Base-by-base conservation (phyloP, 1,140 invertebrate species). In the Drosophila sturtevanti region DNA sequence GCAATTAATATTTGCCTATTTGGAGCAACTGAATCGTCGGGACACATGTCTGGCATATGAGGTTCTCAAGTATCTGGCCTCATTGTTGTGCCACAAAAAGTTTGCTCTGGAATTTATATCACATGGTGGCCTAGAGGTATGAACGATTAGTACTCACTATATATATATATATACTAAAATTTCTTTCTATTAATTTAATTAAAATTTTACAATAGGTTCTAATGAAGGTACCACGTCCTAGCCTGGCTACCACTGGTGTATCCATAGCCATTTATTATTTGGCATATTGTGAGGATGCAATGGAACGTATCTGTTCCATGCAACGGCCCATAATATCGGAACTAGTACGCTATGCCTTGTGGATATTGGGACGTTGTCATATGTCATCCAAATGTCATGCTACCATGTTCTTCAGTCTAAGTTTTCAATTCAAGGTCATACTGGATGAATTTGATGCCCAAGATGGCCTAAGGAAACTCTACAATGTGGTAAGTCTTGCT, bases 251-350 rank as follows among this genome's bases (percentile, higher is more conserved):
- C 0, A 98, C 98, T 1, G 98, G 98, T 10, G 98, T 99, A 9
- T 98, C 98, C 0, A 97, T 99, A 64, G 98, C 98, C 90, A 93
- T 99, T 4, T 99, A 99, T 92, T 99, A 99, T 92, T 93, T 99
- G 48, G 97, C 98, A 0, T 99, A 99, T 92, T 98, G 97, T 92
- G 98, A 99, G 92, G 98, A 99, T 92, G 97, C 98, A 0, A 98
- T 99, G 97, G 98, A 99, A 92, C 94, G 97, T 73, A 97, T 99
- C 4, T 98, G 98, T 87, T 92, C 96, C 5, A 93, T 98, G 80
- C 95, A 97, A 3, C 94, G 97, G 77, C 93, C 94, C 70, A 94
- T 97, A 1, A 94, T 98, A 7, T 93, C 94, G 2, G 95, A 97
- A 86, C 92, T 98, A 22, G 96, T 98, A 12, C 95, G 94, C 93